Evolutionary conservation across 2,113 vertebrate genomes (phyloP).

Genomic region (Xenopus laevis): DNA sequence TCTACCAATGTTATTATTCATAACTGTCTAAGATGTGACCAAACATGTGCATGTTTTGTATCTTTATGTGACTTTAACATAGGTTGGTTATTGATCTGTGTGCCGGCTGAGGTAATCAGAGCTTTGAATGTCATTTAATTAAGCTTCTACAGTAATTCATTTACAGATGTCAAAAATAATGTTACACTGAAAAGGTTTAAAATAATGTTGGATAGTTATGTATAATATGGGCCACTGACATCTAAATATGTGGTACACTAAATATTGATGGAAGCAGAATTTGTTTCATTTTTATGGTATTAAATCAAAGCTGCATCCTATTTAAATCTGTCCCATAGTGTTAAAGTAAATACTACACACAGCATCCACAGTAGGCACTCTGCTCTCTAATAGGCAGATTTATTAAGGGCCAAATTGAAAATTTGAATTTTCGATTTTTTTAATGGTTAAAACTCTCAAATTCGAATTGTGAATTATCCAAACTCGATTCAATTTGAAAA

Average conservation of each 20-base stretch:
- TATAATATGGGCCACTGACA: not conserved
- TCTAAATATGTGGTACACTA: not conserved
- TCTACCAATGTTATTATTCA: no score
- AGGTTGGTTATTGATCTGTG: not conserved
- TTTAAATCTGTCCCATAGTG: constrained; percentile 8
- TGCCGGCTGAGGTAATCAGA: not conserved
- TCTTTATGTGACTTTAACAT: not conserved
- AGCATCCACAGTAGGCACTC: not conserved
- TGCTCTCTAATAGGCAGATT: no score
- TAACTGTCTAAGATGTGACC: no score
- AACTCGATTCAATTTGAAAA: no score
- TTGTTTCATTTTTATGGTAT: constrained; percentile 3
- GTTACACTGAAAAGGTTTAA: not conserved
- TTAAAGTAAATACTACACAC: constrained; percentile 7
- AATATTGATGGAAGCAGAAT: not conserved
- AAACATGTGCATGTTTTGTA: constrained; percentile 1
- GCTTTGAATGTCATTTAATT: not conserved
- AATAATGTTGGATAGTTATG: not conserved
- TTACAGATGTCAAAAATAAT: not conserved
- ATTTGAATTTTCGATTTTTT: no score
- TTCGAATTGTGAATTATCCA: no score
- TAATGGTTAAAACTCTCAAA: no score
- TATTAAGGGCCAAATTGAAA: no score
- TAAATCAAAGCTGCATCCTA: not conserved
- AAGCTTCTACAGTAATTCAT: not conserved